Percentiles rank a stretch among this genome's conserved stretches.
Evolutionary conservation across 2,888 invertebrate genomes (phyloP).

Genomic region (Phorcus lineatus): DNA sequence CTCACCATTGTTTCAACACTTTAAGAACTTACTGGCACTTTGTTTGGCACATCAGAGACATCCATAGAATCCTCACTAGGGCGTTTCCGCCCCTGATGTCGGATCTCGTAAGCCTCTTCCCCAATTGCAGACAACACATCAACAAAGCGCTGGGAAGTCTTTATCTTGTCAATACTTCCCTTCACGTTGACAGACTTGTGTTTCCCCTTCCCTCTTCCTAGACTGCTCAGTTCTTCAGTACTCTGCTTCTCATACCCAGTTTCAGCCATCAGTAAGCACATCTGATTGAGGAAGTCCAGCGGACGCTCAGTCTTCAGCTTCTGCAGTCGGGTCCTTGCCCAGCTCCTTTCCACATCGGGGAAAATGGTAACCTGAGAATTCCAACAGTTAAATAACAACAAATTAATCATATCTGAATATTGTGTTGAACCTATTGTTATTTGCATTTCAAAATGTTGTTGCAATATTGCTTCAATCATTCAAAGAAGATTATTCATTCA

Average conservation of each 20-base stretch:
- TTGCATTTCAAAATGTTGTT: too few relatives aligned
- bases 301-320: background rate
- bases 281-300: background rate
- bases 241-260: background rate
- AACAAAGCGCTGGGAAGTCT: background rate
- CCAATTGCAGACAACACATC: background rate
- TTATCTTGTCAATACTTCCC: background rate
- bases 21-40: too few relatives aligned
- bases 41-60: background rate
- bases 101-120: background rate
- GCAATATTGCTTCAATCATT: too few relatives aligned
- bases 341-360: constrained; percentile 22
- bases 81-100: background rate
- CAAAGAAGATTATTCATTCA: too few relatives aligned
- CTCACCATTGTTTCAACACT: too few relatives aligned
- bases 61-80: background rate
- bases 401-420: too few relatives aligned
- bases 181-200: background rate
- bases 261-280: background rate
- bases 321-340: background rate
- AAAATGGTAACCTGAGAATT: constrained; percentile 16
- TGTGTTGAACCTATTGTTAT: too few relatives aligned
- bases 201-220: background rate
- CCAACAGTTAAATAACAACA: too few relatives aligned
- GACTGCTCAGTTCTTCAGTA: background rate